Evolutionary conservation across 2,888 invertebrate species (phyloP), one percentile per base, ranked within the genome.

Genomic region (Cerceris ruficornis): DNA sequence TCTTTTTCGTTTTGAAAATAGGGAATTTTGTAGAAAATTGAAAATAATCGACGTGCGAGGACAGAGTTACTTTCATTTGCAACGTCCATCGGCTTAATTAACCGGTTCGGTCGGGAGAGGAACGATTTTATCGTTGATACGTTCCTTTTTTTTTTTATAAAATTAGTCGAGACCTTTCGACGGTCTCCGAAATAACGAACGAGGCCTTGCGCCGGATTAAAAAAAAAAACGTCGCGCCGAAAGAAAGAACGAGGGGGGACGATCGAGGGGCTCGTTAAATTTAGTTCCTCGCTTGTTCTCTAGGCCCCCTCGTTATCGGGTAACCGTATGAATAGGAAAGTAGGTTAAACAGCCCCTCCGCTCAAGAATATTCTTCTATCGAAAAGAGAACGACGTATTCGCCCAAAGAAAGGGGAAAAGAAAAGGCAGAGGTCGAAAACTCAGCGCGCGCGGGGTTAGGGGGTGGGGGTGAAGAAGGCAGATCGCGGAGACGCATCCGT

Each of bases 221-320:
- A 43, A 17, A 42, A 42, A 46, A 41, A 59, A 43, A 39, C n/a
- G 43, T 60, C 9, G 14, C 7, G 13, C n/a, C 13, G 15, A 46
- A 8, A 13, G 59, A 6, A 62, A n/a, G 52, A 13, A 49, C 39
- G 39, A 17, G 50, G 28, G 46, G 49, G 41, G 7, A 50, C 41
- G 11, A 50, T 62, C 39, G 62, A 62, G 62, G 7, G 50, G n/a
- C 28, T 50, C 49, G 39, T 61, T 61, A 61, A 61, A 43, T 61
- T 46, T 17, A 49, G 61, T 46, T 43, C 14, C 41, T 59, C 61
- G 14, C 11, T 43, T 11, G 28, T 50, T 49, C 28, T 17, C 50
- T 49, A 28, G 50, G n/a, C 62, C 14, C 15, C 43, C 60, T 15
- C 61, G 62, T 62, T 39, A 50, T 62, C 62, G 62, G 39, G 50